Conservation (phyloP, 2,797 vertebrate genomes). For the Enteromius unitaeniatus region DNA sequence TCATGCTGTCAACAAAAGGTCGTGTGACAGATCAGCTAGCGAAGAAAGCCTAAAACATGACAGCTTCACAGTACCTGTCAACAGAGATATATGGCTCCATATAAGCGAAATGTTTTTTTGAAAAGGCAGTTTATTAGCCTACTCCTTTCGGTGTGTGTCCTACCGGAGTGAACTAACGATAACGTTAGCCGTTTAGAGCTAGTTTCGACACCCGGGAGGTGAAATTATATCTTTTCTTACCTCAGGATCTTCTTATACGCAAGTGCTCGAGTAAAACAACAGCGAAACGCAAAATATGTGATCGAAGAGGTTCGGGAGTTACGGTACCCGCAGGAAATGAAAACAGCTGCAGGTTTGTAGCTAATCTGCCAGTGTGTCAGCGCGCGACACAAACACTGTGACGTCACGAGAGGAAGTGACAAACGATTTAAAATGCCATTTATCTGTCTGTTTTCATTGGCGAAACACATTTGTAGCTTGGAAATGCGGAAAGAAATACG, state of each 20-base stretch:
- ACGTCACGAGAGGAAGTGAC: slow-evolving; percentile 46
- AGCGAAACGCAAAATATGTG: not conserved
- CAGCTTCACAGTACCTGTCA: not conserved
- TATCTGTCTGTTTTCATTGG: not conserved
- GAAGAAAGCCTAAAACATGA: not conserved
- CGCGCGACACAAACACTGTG: slow-evolving; percentile 73
- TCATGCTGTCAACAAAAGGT: slow-evolving; percentile 43
- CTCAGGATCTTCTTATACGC: not conserved
- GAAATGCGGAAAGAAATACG: not conserved
- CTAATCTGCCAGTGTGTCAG: slow-evolving; percentile 27
- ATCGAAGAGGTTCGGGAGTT: not conserved
- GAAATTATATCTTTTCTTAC: slow-evolving; percentile 11
- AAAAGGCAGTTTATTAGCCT: slow-evolving; percentile 13
- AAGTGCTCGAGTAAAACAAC: not conserved
- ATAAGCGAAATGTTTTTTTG: not conserved
- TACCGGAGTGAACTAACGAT: slow-evolving; percentile 5
- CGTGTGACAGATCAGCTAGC: slow-evolving; percentile 23
- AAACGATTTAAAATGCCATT: slow-evolving; percentile 21
- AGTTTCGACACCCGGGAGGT: slow-evolving; percentile 22
- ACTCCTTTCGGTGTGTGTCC: not conserved
- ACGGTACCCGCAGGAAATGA: slow-evolving; percentile 23
- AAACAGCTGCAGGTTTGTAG: slow-evolving; percentile 32
- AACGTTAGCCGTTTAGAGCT: slow-evolving; percentile 33
- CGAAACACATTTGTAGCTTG: not conserved
- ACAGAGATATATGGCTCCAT: not conserved